Evolutionary conservation across 2,113 vertebrate species (phyloP), one percentile per base, ranked within the genome.

Genomic region (Platysternon megacephalum): DNA sequence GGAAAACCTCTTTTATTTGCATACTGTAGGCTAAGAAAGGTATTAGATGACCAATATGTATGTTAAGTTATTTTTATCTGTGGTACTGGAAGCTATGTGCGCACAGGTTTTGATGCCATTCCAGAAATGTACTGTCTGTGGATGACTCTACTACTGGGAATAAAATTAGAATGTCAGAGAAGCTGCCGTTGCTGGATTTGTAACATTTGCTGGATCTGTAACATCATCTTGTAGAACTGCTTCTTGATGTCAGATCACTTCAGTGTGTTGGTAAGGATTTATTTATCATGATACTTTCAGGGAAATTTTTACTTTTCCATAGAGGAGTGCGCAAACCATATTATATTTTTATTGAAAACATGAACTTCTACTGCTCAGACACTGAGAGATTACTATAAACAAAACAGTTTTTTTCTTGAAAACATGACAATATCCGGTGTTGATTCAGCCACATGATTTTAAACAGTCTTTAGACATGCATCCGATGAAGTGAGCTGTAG

Each of bases 281-380:
- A 95, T 97, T 97, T 96, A 94, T 93, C 83, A 46, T 65, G 53
- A 74, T 74, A 86, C 85, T 95, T 92, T 74, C 65, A 79, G 56
- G 74, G 65, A 95, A 94, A 83, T 92, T 58, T 95, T 97, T 97
- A 72, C 80, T 95, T 92, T 95, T 92, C 65, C 49, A 93, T 72
- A 93, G 89, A 56, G 90, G 83, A 82, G 89, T 93, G 12, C 91
- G 49, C 61, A 95, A 95, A 95, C 94, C 1, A 1, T 95, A 80
- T 61, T 83, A 91, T 83, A 91, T 82, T 92, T 92, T 92, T 92
- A 92, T 74, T 88, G 87, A 94, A 91, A 89, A 42, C 39, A n/a
- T 35, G 56, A 95, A 89, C 81, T 96, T 89, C 80, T 88, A 0
- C 81, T 85, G 24, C 90, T 92, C 48, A 91, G 82, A 44, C 0